phyloP scores from a whole-genome alignment of 2,888 invertebrate species.

The Pseudanteris insignis region DNA sequence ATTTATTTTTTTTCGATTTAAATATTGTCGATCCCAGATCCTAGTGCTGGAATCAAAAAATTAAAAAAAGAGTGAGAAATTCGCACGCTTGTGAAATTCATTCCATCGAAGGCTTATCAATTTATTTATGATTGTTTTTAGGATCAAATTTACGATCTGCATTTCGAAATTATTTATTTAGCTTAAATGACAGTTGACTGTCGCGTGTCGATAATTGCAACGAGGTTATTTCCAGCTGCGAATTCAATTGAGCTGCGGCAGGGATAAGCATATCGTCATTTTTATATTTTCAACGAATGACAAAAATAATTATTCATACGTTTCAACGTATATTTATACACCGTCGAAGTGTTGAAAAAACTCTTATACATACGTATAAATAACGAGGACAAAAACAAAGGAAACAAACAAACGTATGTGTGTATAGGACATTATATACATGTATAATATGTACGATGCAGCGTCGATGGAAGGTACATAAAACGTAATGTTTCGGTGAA shows the following conservation, averaged over 20 bases:
- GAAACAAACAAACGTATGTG: too few species aligned
- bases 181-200: constrained; percentile 7
- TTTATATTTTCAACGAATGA: constrained; percentile 51
- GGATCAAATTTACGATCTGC: constrained; percentile 9
- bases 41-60: too few species aligned
- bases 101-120: constrained; percentile 14
- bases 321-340: constrained; percentile 44
- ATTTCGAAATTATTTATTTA: constrained; percentile 27
- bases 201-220: too few species aligned
- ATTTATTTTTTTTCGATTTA: too few species aligned
- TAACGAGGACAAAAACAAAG: constrained; percentile 14
- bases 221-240: constrained; percentile 16
- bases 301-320: constrained; percentile 58
- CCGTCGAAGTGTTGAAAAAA: constrained; percentile 37
- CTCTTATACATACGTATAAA: constrained; percentile 32
- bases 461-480: too few species aligned
- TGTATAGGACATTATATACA: too few species aligned
- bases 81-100: constrained; percentile 34
- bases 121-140: constrained; percentile 13
- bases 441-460: too few species aligned
- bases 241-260: constrained; percentile 41
- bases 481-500: too few species aligned
- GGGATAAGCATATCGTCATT: constrained; percentile 57
- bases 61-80: too few species aligned
- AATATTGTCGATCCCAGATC: too few species aligned